These are phyloP conservation scores for Solea senegalensis DNA, from an alignment of 2,113 vertebrate genomes.

Conservation along the genomic window DNA sequence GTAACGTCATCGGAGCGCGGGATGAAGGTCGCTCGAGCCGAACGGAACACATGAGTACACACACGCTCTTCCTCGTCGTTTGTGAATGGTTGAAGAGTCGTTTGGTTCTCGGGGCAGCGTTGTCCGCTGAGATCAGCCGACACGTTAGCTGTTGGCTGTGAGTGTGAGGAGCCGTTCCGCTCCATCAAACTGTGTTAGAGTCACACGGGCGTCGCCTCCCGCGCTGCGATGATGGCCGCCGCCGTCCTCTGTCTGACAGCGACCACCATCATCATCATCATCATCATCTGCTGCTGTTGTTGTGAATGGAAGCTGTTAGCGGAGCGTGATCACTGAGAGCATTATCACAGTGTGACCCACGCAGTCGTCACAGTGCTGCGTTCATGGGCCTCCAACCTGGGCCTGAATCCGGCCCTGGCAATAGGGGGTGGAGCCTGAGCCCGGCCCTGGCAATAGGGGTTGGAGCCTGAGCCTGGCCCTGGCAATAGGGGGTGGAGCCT, in stretches of 20 bases:
- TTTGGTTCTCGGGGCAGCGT: conserved; percentile 10
- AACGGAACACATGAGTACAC: conserved; percentile 55
- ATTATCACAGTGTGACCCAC: too few relatives aligned
- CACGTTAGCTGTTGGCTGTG: conserved; percentile 32
- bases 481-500: too few relatives aligned
- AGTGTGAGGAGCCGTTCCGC: conserved; percentile 28
- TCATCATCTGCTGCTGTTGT: too few relatives aligned
- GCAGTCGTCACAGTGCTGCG: too few relatives aligned
- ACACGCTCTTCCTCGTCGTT: not conserved
- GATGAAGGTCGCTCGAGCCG: conserved; percentile 40
- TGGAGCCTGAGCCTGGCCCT: too few relatives aligned
- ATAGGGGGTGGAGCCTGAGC: too few relatives aligned
- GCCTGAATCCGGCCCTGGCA: too few relatives aligned
- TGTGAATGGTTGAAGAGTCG: not conserved
- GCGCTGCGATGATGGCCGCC: not conserved
- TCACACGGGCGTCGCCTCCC: conserved; percentile 18
- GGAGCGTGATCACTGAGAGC: too few relatives aligned
- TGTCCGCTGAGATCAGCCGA: conserved; percentile 29
- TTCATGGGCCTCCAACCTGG: too few relatives aligned
- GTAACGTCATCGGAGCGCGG: conserved; percentile 10
- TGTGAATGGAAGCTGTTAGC: too few relatives aligned
- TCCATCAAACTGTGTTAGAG: conserved; percentile 48
- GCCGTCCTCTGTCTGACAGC: conserved; percentile 37
- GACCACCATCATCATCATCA: conserved; percentile 33
- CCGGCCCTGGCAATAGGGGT: too few relatives aligned